Base-by-base conservation (phyloP, 2,797 vertebrate genomes). In the Orestias chungarensis region DNA sequence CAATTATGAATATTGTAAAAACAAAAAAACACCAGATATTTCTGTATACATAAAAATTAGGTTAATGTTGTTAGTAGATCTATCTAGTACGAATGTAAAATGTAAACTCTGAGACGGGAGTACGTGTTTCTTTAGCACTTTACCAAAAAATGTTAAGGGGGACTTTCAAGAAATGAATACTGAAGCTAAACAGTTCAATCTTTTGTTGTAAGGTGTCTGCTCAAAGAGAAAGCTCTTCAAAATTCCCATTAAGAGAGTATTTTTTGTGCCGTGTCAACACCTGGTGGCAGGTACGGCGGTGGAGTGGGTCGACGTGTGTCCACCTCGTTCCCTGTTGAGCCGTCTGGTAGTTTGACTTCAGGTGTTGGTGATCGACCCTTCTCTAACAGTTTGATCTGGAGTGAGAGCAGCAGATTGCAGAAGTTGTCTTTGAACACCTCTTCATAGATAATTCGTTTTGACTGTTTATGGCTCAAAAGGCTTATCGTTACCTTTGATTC, bases 401-500 rank as follows among this genome's bases (percentile, higher is more conserved):
- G 80, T 40, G 57, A 64, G 31, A 74, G n/a, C 14, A 55, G 62
- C 35, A 82, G 31, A 66, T 59, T 40, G 71, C 46, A 82, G 43
- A 46, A 44, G 18, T 62, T 40, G 23, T 55, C 25, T 29, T 27
- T 29, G 29, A 29, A 15, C 12, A 8, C 35, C n/a, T n/a, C 35
- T n/a, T 42, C n/a, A n/a, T 62, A 18, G 29, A 20, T 4, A 2
- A 9, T 50, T 15, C 2, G 18, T 33, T 14, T 17, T 3, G 50
- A 29, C 67, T 67, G 3, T 9, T 20, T n/a, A 33, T 25, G 12
- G 3, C 47, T 66, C 29, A 33, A 29, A 42, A 3, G 4, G 15
- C 33, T 35, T 18, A 1, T 27, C 9, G 44, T 88, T 88, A 93
- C 93, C 92, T 94, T 93, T 62, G 91, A 91, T 66, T 94, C 92